These are phyloP conservation scores for Acyrthosiphon pisum DNA, from an alignment of 1,140 invertebrate genomes.

Conservation along the genomic window DNA sequence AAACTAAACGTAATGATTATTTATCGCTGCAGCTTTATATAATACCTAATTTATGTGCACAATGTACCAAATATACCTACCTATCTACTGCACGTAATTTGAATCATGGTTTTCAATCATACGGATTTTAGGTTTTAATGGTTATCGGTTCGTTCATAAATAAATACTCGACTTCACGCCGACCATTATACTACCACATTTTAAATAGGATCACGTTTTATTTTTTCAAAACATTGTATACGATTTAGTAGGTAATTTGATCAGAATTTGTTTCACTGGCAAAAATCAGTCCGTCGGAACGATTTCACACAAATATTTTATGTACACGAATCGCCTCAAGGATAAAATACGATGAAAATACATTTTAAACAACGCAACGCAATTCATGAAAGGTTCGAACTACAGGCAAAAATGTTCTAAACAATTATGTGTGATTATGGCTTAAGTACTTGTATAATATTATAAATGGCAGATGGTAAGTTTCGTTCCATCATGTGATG, in stretches of 20 bases:
- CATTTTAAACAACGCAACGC: not conserved
- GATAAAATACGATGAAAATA: not conserved
- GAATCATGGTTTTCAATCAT: not conserved
- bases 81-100: not conserved
- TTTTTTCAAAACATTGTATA: not conserved
- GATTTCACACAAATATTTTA: slow-evolving; percentile 5
- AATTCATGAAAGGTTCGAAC: not conserved
- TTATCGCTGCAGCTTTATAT: not conserved
- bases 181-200: not conserved
- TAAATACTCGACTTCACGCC: not conserved
- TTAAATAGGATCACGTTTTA: not conserved
- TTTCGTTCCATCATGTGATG: not conserved
- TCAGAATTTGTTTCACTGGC: not conserved
- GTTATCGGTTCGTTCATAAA: not conserved
- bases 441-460: not conserved
- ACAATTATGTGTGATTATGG: not conserved
- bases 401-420: not conserved
- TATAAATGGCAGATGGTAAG: not conserved
- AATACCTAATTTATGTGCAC: not conserved
- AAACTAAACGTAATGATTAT: not conserved
- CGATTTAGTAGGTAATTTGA: not conserved
- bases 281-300: not conserved
- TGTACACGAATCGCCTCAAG: not conserved
- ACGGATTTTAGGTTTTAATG: slow-evolving; percentile 11
- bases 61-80: not conserved